Base-by-base conservation (phyloP, 2,113 vertebrate genomes). In the Orientallactaga bullata region DNA sequence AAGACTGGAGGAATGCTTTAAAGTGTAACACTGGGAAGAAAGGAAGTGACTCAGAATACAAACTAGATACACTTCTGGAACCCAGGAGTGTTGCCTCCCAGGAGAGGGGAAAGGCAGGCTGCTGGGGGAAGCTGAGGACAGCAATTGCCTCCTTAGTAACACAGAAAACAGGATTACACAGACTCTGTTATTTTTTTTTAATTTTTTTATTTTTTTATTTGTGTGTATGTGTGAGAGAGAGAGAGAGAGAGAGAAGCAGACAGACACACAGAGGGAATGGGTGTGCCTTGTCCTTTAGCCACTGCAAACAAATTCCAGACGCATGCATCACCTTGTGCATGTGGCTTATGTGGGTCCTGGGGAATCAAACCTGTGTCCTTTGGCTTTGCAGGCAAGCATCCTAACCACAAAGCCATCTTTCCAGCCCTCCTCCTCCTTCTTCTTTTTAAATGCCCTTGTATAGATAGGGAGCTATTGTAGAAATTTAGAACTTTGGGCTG, bases 1-100 rank as follows among this genome's bases (percentile, higher is more conserved):
- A 78, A 91, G 85, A 94, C 16, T 51, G 77, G 63, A 83, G 77
- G 63, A 83, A 76, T 28, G 16, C 71, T 84, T 88, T 90, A 76
- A 85, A 88, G 69, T 55, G 32, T 82, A 66, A 88, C 72, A 72
- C 23, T 47, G 76, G 72, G 85, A 84, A 89, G 61, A 83, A 79
- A 97, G 97, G 96, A 98, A 96, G 83, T 97, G 96, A 97, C 85
- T 98, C 95, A 97, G 73, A 94, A n/a, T 16, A 79, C 30, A 74
- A 51, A 82, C 61, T 76, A 78, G 83, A 20, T 63, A 73, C 76
- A 76, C 51, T 13, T 73, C 79, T 95, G 39, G 68, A 92, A 51
- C 65, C 68, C 81, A 18, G 86, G 18, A 0, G 2, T 4, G 5
- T n/a, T 60, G 0, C 69, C 77, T 79, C 9, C 13, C 35, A 30